Base-by-base conservation (phyloP, 1,140 invertebrate species). In the Steinernema feltiae region DNA sequence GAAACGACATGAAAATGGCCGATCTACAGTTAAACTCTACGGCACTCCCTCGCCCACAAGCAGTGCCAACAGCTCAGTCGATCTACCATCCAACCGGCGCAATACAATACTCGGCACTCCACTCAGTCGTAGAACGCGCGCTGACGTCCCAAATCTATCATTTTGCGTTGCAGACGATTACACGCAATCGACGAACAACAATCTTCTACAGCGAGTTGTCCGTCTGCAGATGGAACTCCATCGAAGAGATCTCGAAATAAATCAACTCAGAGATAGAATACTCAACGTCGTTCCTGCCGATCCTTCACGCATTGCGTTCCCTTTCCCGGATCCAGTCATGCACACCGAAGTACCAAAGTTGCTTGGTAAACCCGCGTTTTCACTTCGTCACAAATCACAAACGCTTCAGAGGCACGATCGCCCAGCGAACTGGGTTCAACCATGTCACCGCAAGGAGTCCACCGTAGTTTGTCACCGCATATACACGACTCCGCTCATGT, bases 171-270 rank as follows among this genome's bases (percentile, higher is more conserved):
- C 41, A 63, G 53, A 17, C 53, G 53, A 63, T 27, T 63, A 63
- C 53, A 27, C 12, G 3, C 12, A 3, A 3, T 12, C 53, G 2
- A 63, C 53, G 53, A 63, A 63, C 53, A 63, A 12, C 3, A 15
- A 27, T 27, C 53, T 63, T 7, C 53, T 63, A 7, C 53, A 63
- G 24, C 53, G 53, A 7, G 53, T 63, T 3, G 53, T 63, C 24
- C 53, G 53, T 63, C 53, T 63, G 2, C 53, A 63, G 24, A 63
- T 63, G 53, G 53, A 63, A 63, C 53, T 63, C 53, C 53, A 63
- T 21, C 7, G 53, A 63, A 12, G 53, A 3, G 53, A 63, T 21
- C 53, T 63, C 53, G 53, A 63, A 21, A 63, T 63, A 3, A 63
- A 63, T 27, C 53, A 63, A 27, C 53, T 63, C 24, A 12, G 53